Percentiles rank a stretch among this genome's conserved stretches.
These are phyloP conservation scores for Brachionus rubens DNA, from an alignment of 1,140 invertebrate genomes.

Conservation along the genomic window DNA sequence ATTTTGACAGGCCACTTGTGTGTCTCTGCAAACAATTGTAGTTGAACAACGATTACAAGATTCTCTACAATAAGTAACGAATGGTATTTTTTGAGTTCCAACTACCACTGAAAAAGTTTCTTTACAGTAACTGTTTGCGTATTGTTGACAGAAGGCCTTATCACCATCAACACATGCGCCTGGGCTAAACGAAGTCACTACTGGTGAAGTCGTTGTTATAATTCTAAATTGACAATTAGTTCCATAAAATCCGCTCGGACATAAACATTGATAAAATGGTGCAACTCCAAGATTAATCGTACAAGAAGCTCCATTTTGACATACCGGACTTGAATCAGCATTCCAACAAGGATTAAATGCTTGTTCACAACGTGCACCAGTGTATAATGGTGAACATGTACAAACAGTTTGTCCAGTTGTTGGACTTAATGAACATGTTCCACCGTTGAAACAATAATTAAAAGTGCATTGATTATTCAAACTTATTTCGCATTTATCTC, in stretches of 20 bases:
- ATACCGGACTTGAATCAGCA: constrained; percentile 16
- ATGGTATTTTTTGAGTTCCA: constrained; percentile 1
- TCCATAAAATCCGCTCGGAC: constrained; percentile 23
- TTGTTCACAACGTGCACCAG: constrained; percentile 1
- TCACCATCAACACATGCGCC: constrained; percentile 1
- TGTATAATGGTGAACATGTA: constrained; percentile 21
- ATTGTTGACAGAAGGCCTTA: not conserved
- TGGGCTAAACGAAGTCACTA: not conserved
- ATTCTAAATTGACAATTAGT: constrained; percentile 37
- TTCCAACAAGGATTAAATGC: constrained; percentile 27
- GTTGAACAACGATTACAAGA: not conserved
- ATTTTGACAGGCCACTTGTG: constrained; percentile 8
- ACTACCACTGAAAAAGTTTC: constrained; percentile 29
- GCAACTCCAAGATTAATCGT: not conserved
- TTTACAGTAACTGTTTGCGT: not conserved
- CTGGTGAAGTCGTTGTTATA: not conserved
- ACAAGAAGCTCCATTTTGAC: not conserved
- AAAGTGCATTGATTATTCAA: constrained; percentile 29
- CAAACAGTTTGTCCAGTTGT: not conserved
- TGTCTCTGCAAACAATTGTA: not conserved
- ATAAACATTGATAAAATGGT: constrained; percentile 35
- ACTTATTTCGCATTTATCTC: constrained; percentile 12
- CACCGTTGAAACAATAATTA: constrained; percentile 16
- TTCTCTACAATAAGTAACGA: constrained; percentile 15
- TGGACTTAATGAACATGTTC: constrained; percentile 8